Evolutionary conservation across 2,113 vertebrate species (phyloP).

Genomic region (Pterocles gutturalis): DNA sequence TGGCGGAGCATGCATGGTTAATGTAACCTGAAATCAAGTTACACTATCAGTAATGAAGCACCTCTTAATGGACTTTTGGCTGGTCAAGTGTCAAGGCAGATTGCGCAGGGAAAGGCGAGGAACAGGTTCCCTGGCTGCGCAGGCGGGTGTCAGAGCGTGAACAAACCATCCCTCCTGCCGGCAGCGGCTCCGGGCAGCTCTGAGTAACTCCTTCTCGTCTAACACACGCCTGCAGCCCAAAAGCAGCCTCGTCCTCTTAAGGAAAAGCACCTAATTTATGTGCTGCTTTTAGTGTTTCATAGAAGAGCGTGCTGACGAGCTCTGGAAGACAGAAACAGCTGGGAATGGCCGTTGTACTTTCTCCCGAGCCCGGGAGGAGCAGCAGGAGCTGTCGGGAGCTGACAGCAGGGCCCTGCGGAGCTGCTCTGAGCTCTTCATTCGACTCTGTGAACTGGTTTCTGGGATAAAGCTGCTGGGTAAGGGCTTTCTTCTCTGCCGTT

Average conservation of each 20-base stretch:
- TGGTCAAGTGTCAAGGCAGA: constrained; percentile 42
- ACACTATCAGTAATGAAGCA: constrained; percentile 75
- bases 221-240: constrained; percentile 59
- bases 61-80: constrained; percentile 59
- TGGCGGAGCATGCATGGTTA: constrained; percentile 51
- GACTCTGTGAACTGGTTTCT: constrained; percentile 39
- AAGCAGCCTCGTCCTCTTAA: constrained; percentile 10
- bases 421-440: constrained; percentile 55
- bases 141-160: constrained; percentile 52
- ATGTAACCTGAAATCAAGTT: constrained; percentile 71
- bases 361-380: background rate
- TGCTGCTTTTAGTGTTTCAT: constrained; percentile 29
- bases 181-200: constrained; percentile 29
- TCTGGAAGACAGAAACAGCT: constrained; percentile 1
- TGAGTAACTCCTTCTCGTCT: constrained; percentile 35
- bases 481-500: background rate
- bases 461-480: constrained; percentile 26
- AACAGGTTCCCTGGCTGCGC: constrained; percentile 14
- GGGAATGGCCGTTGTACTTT: background rate
- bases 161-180: constrained; percentile 60
- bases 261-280: constrained; percentile 46
- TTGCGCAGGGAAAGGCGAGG: constrained; percentile 2
- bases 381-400: constrained; percentile 59
- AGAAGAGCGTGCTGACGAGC: constrained; percentile 3
- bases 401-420: constrained; percentile 24